phyloP scores from a whole-genome alignment of 2,797 vertebrate genomes.

The Lycodopsis pacificus region DNA sequence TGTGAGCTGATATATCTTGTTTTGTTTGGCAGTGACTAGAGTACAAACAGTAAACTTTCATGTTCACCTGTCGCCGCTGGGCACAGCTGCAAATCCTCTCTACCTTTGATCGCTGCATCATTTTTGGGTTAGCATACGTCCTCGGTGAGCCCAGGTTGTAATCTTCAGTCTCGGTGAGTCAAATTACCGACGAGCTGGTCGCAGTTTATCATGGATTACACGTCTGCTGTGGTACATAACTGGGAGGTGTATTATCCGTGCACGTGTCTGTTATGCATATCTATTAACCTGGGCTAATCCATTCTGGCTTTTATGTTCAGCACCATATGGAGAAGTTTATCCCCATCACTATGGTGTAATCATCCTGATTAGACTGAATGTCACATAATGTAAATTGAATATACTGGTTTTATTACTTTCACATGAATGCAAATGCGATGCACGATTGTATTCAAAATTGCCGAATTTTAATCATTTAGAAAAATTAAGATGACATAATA shows the following conservation, averaged over 20 bases:
- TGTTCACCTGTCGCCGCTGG: background rate
- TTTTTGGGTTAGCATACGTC: background rate
- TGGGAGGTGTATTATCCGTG: conserved; percentile 37
- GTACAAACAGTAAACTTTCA: conserved; percentile 12
- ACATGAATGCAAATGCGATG: background rate
- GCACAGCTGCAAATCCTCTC: background rate
- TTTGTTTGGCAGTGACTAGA: conserved; percentile 30
- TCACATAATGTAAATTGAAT: background rate
- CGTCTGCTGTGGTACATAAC: conserved; percentile 16
- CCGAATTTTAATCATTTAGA: background rate
- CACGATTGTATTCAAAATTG: background rate
- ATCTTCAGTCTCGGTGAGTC: conserved; percentile 25
- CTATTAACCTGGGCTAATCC: conserved; percentile 58
- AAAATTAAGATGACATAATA: background rate
- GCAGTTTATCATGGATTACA: conserved; percentile 43
- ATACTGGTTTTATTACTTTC: background rate
- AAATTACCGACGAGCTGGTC: conserved; percentile 33
- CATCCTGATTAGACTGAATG: background rate
- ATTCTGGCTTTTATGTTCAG: conserved; percentile 30
- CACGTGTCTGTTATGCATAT: conserved; percentile 44
- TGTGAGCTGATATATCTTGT: conserved; percentile 19
- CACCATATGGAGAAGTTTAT: conserved; percentile 57
- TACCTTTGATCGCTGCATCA: background rate
- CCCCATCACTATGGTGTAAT: conserved; percentile 14
- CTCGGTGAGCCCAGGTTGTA: background rate